Conservation (phyloP, 2,888 invertebrate species). For the Ethmia dodecea region DNA sequence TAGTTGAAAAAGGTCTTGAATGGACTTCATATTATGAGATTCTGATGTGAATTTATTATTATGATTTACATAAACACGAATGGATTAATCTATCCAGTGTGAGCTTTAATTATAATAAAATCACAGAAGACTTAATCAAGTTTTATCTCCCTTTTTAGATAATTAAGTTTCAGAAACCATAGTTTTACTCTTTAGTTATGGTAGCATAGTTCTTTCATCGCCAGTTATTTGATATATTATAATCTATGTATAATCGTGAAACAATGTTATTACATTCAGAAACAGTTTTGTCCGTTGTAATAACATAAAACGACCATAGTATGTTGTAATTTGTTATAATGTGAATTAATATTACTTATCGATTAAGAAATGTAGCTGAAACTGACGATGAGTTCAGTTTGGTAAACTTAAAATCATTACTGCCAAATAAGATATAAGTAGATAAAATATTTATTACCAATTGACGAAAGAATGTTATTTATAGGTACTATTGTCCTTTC, state of each 20-base stretch:
- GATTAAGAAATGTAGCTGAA: constrained; percentile 54
- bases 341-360: constrained; percentile 49
- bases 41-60: constrained; percentile 48
- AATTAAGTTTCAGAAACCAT: background rate
- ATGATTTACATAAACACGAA: too few species aligned
- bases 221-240: constrained; percentile 38
- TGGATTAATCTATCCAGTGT: constrained; percentile 63
- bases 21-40: constrained; percentile 47
- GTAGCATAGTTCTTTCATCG: constrained; percentile 38
- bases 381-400: constrained; percentile 50
- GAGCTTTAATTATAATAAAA: constrained; percentile 76
- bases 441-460: constrained; percentile 51
- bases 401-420: constrained; percentile 63
- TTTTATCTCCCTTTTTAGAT: constrained; percentile 14
- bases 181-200: constrained; percentile 20
- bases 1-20: constrained; percentile 38
- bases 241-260: constrained; percentile 43
- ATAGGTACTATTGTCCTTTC: constrained; percentile 56
- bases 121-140: constrained; percentile 50
- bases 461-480: constrained; percentile 54
- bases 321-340: constrained; percentile 58
- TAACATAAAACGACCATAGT: constrained; percentile 47
- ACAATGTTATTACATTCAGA: constrained; percentile 36
- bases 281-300: constrained; percentile 38
- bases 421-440: constrained; percentile 69